A percentile compares a stretch with the other conserved stretches of the same genome.
phyloP scores from a whole-genome alignment of 2,113 vertebrate genomes.

The Gnathonemus longibarbis region DNA sequence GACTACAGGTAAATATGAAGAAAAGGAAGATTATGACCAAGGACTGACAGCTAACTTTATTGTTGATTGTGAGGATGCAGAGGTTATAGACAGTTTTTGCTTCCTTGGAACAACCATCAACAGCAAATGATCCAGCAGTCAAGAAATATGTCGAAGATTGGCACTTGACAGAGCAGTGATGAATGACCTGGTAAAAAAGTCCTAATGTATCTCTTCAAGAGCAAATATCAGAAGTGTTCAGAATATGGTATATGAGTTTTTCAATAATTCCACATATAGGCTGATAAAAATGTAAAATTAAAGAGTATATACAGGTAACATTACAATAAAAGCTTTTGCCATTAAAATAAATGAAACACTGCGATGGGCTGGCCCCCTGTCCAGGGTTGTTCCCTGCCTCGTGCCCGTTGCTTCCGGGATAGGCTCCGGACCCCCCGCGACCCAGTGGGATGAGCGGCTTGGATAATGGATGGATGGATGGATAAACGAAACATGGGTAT shows the following conservation, averaged over 20 bases:
- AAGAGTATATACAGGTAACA: background rate
- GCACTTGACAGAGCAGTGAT: background rate
- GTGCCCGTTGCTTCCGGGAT: no score
- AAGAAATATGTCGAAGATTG: background rate
- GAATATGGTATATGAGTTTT: background rate
- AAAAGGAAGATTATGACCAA: background rate
- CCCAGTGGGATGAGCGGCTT: no score
- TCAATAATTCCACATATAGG: background rate
- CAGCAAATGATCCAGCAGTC: background rate
- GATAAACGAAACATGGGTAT: background rate
- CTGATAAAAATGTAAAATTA: background rate
- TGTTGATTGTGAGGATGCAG: background rate
- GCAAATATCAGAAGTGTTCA: background rate
- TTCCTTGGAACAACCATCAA: background rate
- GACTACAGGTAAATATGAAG: background rate
- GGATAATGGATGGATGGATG: no score
- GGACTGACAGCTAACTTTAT: background rate
- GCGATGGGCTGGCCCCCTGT: no score
- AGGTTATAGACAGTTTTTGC: background rate
- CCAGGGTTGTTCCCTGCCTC: no score
- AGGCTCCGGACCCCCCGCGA: no score
- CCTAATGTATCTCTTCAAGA: background rate
- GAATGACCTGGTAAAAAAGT: background rate
- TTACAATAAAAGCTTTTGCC: background rate
- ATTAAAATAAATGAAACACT: background rate